Evolutionary conservation across 2,113 vertebrate species (phyloP).

Genomic region (Ciconia boyciana): DNA sequence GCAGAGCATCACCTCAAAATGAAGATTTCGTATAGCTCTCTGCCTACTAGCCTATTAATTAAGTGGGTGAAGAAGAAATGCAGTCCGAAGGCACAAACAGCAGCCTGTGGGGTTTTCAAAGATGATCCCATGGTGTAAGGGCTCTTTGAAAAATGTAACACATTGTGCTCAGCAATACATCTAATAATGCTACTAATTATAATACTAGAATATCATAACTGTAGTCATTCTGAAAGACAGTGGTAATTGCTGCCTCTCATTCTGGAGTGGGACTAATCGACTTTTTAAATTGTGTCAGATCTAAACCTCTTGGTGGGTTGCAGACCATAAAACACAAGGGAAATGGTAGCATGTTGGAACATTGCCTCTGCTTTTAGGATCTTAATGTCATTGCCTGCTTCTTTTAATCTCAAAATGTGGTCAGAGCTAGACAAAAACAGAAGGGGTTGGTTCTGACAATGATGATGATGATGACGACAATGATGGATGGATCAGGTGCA

Average conservation of each 20-base stretch:
- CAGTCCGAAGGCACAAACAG: constrained; percentile 2
- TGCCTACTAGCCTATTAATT: not conserved
- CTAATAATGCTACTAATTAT: not conserved
- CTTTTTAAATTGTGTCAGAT: not conserved
- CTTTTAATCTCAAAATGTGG: not conserved
- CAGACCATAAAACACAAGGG: not conserved
- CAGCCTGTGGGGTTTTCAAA: constrained; percentile 9
- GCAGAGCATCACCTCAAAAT: not conserved
- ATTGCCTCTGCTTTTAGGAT: not conserved
- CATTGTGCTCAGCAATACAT: not conserved
- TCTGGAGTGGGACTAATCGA: not conserved
- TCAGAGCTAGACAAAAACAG: not conserved
- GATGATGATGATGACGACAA: not conserved
- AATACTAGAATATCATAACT: not conserved
- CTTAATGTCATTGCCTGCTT: not conserved
- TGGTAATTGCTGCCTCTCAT: constrained; percentile 18
- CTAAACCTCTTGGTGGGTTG: not conserved
- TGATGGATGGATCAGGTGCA: too few relatives aligned
- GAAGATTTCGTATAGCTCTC: not conserved
- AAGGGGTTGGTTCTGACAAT: not conserved
- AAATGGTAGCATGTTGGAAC: not conserved
- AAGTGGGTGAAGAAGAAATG: not conserved
- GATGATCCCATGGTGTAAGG: not conserved
- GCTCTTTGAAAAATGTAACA: not conserved
- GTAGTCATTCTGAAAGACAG: not conserved